Percentiles rank a stretch among this genome's conserved stretches.
These are phyloP conservation scores for Gambusia holbrooki DNA, from an alignment of 2,113 vertebrate species.

Conservation along the genomic window DNA sequence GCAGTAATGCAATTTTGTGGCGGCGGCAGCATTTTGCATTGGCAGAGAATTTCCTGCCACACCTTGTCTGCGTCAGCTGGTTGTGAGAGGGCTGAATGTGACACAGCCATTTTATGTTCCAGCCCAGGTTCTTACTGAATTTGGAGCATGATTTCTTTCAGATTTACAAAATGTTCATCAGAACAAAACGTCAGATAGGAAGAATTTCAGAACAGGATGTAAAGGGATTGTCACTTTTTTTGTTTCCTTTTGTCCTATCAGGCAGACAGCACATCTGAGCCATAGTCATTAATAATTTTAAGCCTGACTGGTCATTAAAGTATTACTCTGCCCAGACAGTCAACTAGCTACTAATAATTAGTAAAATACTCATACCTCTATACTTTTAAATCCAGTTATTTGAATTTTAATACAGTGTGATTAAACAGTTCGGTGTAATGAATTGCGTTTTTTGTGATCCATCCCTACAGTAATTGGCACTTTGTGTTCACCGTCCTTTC, in stretches of 20 bases:
- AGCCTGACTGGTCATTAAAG: not conserved
- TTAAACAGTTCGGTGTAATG: too few species aligned
- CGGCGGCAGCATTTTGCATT: slow-evolving; percentile 9
- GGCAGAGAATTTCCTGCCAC: not conserved
- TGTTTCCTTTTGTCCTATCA: not conserved
- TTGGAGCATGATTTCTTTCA: not conserved
- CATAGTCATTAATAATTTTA: not conserved
- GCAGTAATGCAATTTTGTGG: slow-evolving; percentile 33
- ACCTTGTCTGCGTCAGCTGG: not conserved
- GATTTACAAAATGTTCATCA: not conserved
- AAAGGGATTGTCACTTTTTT: not conserved
- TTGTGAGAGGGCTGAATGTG: slow-evolving; percentile 23
- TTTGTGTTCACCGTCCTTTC: too few species aligned
- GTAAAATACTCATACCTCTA: not conserved
- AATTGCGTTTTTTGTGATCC: too few species aligned
- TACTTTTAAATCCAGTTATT: not conserved
- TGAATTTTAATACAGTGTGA: too few species aligned
- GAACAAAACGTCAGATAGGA: not conserved
- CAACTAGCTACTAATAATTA: not conserved
- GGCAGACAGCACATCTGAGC: not conserved
- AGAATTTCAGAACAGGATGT: not conserved
- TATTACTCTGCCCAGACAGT: not conserved
- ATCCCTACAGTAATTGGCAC: too few species aligned
- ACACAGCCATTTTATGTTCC: slow-evolving; percentile 35
- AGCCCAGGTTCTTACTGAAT: not conserved